phyloP scores from a whole-genome alignment of 1,140 invertebrate species.

The Apis florea region DNA sequence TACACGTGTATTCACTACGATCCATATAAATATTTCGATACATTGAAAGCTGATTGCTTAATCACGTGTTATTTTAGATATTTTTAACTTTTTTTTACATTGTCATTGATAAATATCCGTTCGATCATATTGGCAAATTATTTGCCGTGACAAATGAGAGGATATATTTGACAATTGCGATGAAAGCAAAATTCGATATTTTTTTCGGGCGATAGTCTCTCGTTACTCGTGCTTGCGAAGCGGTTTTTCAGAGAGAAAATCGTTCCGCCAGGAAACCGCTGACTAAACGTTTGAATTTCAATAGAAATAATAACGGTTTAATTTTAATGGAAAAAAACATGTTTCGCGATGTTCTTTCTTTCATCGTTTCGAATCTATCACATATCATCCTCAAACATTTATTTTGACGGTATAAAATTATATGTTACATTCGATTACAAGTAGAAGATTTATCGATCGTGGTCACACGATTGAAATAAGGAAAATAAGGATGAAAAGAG shows the following conservation, averaged over 20 bases:
- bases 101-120: too few species aligned
- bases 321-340: neutral
- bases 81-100: too few species aligned
- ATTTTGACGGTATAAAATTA: neutral
- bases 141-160: neutral
- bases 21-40: too few species aligned
- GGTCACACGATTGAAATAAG: too few species aligned
- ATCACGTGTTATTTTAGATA: too few species aligned
- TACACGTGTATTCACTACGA: too few species aligned
- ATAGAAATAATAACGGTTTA: neutral
- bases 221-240: neutral
- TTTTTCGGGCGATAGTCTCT: neutral
- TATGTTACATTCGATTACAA: too few species aligned
- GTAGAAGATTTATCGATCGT: too few species aligned
- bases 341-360: neutral
- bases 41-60: too few species aligned
- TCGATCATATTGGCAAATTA: neutral
- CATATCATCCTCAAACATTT: neutral
- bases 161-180: too few species aligned
- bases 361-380: neutral
- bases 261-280: neutral
- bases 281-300: neutral
- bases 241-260: neutral
- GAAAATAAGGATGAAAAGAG: too few species aligned
- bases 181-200: neutral